Evolutionary conservation across 2,113 vertebrate species (phyloP), one percentile per base, ranked within the genome.

Genomic region (Callithrix jacchus): DNA sequence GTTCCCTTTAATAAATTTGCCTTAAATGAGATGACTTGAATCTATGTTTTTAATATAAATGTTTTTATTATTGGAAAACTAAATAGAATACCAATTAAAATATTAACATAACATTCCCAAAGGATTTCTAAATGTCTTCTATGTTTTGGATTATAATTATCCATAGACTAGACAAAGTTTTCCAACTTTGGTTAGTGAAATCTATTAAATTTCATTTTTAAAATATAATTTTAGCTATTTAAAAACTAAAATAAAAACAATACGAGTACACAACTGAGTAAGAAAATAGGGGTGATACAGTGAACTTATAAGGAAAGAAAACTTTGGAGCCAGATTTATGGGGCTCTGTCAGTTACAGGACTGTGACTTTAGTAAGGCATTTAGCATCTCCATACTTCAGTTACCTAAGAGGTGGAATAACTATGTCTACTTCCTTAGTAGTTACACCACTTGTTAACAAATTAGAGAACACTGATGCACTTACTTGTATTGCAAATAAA

Each of bases 51-150:
- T 56, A 73, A 68, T 18, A 84, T 35, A 47, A 7, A 49, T 27
- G 5, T 91, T 54, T 93, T 90, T 47, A 84, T n/a, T 95, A 64
- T 80, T 84, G 40, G 45, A 96, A 96, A 87, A 47, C 27, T 35
- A 93, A 79, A 68, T 21, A 77, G 32, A 93, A 87, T 21, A 17
- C 61, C 11, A 73, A 47, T 74, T 87, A 88, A 45, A 71, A 30
- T 64, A 64, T 64, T 64, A 64, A 89, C 76, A 83, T 25, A 76
- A 64, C 3, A 40, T 3, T 14, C 8, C 64, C 1, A 45, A n/a
- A 58, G 64, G 54, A 61, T 70, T 93, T 87, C 64, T 40, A 92
- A 96, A 90, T 14, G 47, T 49, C 54, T 37, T 77, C 52, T 42
- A 84, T 64, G 21, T 73, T 95, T 89, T 87, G 13, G 32, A 25